Conservation (phyloP, 2,113 vertebrate species). For the Indicator indicator region DNA sequence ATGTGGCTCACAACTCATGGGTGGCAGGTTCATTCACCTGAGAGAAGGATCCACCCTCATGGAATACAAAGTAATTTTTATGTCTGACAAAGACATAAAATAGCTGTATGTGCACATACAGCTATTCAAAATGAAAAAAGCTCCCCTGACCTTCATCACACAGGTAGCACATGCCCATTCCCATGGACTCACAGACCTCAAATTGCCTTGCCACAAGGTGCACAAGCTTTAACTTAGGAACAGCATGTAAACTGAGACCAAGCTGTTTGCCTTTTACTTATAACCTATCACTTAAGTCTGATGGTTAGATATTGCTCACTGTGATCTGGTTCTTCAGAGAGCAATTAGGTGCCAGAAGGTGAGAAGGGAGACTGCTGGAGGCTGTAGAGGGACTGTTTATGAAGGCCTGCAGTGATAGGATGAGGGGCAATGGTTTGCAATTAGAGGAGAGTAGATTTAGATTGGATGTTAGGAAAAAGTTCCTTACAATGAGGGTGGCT, state of each 20-base stretch:
- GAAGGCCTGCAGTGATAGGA: too few relatives aligned
- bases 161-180: not conserved
- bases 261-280: not conserved
- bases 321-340: not conserved
- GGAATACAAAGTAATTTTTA: not conserved
- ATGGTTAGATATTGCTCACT: not conserved
- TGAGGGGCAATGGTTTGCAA: too few relatives aligned
- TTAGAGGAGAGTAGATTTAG: too few relatives aligned
- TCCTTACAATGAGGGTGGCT: too few relatives aligned
- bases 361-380: too few relatives aligned
- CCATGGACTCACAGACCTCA: not conserved
- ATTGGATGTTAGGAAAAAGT: too few relatives aligned
- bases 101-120: not conserved
- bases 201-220: not conserved
- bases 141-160: accelerated
- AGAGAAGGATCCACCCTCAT: not conserved
- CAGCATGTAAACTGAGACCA: not conserved
- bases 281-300: not conserved
- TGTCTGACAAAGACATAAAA: not conserved
- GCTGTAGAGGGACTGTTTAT: too few relatives aligned
- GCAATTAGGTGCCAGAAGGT: not conserved
- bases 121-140: not conserved
- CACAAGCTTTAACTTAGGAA: not conserved
- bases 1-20: not conserved
- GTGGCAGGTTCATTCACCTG: not conserved